A percentile compares a stretch with the other conserved stretches of the same genome.
These are phyloP conservation scores for Dryobota labecula DNA, from an alignment of 2,888 invertebrate genomes.

Conservation along the genomic window DNA sequence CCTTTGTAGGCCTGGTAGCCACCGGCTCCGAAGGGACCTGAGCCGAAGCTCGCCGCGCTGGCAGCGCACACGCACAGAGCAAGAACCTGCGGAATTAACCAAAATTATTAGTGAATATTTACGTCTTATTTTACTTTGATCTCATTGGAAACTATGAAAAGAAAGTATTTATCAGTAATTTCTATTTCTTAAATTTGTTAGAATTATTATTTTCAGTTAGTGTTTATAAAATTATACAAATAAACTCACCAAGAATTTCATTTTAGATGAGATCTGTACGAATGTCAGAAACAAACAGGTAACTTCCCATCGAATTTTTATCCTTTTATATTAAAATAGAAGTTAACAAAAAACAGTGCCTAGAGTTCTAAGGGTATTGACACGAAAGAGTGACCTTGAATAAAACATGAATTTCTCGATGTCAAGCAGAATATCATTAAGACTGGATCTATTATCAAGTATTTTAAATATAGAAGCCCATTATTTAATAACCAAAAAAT, in stretches of 20 bases:
- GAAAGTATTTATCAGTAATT: not conserved
- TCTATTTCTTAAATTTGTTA: not conserved
- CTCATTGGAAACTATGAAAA: not conserved
- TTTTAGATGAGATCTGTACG: constrained; percentile 74
- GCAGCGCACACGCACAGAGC: constrained; percentile 74
- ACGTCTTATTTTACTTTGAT: not conserved
- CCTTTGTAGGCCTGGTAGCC: constrained; percentile 13
- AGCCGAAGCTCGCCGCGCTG: constrained; percentile 68
- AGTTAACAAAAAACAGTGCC: constrained; percentile 65
- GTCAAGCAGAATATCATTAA: constrained; percentile 45
- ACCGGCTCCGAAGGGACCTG: not conserved
- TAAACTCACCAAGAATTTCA: constrained; percentile 78
- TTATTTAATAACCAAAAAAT: constrained; percentile 21
- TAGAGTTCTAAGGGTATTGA: constrained; percentile 68
- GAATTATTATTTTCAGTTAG: not conserved
- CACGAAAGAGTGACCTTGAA: constrained; percentile 70
- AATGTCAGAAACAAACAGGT: constrained; percentile 73
- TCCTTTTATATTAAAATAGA: constrained; percentile 74
- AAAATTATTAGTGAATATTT: not conserved
- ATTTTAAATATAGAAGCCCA: constrained; percentile 38
- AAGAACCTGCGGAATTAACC: constrained; percentile 65
- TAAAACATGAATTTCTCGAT: constrained; percentile 63
- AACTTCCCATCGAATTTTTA: constrained; percentile 51
- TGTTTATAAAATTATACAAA: not conserved
- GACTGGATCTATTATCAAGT: constrained; percentile 53